Evolutionary conservation across 1,140 invertebrate species (phyloP).

Genomic region (Cepaea nemoralis): DNA sequence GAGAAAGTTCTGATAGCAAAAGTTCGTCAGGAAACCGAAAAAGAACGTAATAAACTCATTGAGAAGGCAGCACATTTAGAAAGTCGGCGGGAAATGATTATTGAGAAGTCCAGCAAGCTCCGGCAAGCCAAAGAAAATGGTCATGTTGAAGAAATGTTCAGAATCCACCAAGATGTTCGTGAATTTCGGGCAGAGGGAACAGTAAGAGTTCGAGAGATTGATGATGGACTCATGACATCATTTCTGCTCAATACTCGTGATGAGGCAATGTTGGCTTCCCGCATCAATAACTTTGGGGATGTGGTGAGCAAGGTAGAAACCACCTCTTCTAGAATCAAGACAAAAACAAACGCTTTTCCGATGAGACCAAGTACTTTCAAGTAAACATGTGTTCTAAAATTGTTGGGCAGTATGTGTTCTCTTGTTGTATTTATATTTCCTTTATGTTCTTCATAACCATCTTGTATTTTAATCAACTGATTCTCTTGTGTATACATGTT

Average conservation of each 20-base stretch:
- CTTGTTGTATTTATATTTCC: neutral
- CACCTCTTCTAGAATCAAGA: constrained; percentile 28
- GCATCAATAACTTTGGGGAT: constrained; percentile 55
- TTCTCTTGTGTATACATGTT: too few species aligned
- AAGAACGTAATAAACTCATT: constrained; percentile 51
- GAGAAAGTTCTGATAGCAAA: constrained; percentile 54
- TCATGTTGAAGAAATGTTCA: constrained; percentile 57
- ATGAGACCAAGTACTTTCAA: constrained; percentile 9
- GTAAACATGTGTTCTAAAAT: neutral
- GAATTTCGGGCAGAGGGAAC: constrained; percentile 46
- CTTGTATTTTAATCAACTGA: too few species aligned
- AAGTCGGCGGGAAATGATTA: constrained; percentile 36
- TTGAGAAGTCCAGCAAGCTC: constrained; percentile 44
- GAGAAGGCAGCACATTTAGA: constrained; percentile 52
- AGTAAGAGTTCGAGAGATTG: constrained; percentile 51
- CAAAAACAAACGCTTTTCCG: neutral
- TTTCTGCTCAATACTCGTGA: constrained; percentile 54
- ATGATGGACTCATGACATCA: constrained; percentile 56
- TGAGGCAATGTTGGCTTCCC: constrained; percentile 47
- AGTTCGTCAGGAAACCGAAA: constrained; percentile 49
- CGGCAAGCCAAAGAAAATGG: constrained; percentile 49
- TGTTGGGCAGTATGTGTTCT: neutral
- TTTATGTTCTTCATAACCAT: too few species aligned
- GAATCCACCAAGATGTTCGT: constrained; percentile 48
- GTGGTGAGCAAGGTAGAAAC: constrained; percentile 50